Evolutionary conservation across 2,113 vertebrate species (phyloP).

Genomic region (Xenus cinereus): DNA sequence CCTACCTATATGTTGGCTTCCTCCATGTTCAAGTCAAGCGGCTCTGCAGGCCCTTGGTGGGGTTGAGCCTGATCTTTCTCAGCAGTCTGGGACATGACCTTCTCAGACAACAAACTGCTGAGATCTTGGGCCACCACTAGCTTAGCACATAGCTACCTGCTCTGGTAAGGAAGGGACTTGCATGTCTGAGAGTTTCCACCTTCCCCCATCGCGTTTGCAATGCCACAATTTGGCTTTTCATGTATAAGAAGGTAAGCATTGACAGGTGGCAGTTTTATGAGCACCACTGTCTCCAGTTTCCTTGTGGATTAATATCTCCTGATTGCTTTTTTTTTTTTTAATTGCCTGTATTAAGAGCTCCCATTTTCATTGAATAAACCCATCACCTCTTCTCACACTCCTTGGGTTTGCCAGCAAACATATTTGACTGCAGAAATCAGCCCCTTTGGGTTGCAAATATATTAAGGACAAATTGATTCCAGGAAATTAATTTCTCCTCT

Average conservation of each 20-base stretch:
- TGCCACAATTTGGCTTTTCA: neutral
- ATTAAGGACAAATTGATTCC: neutral
- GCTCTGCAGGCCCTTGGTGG: neutral
- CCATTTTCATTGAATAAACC: neutral
- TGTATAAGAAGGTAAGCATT: neutral
- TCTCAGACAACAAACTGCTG: neutral
- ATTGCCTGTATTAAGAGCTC: neutral
- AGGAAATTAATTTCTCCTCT: neutral
- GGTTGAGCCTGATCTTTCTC: neutral
- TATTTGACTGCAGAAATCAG: neutral
- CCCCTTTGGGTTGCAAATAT: neutral
- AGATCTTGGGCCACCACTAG: neutral
- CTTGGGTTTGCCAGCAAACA: neutral
- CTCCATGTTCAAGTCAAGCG: neutral
- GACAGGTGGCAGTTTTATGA: neutral
- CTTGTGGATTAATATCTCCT: neutral
- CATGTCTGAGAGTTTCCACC: neutral
- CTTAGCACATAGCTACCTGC: neutral
- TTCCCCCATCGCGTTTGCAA: rapidly evolving
- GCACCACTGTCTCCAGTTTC: neutral
- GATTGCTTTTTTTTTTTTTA: neutral
- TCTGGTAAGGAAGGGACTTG: neutral
- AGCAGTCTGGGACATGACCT: rapidly evolving
- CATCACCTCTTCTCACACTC: neutral
- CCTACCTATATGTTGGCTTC: neutral